Conservation (phyloP, 1,140 invertebrate genomes). For the Euwallacea similis region DNA sequence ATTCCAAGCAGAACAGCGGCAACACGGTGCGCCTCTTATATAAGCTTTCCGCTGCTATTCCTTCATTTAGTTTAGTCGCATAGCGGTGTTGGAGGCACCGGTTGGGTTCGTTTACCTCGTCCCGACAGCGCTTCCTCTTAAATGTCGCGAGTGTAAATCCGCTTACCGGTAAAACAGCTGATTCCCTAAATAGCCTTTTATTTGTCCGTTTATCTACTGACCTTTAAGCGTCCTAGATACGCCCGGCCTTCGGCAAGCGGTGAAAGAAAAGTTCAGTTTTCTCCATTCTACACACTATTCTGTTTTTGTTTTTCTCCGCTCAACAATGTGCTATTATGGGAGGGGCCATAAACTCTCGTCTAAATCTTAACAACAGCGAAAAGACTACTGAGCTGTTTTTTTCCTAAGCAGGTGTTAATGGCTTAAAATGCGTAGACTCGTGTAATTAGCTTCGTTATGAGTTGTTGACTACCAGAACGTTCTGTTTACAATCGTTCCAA, state of each 20-base stretch:
- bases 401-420: background rate
- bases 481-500: no score
- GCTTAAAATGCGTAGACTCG: background rate
- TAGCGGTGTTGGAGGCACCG: background rate
- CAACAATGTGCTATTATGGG: background rate
- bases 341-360: background rate
- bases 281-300: background rate
- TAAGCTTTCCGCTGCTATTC: conserved; percentile 19
- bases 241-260: background rate
- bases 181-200: conserved; percentile 5
- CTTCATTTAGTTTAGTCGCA: conserved; percentile 22
- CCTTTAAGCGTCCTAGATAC: conserved; percentile 3
- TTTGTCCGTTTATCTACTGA: background rate
- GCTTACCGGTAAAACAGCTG: conserved; percentile 27
- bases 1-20: background rate
- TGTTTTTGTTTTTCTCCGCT: background rate
- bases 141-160: conserved; percentile 4
- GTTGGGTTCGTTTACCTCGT: conserved; percentile 13
- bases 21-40: conserved; percentile 29
- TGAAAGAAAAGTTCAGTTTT: background rate
- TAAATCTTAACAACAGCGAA: background rate
- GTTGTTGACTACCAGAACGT: no score
- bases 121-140: background rate
- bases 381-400: background rate
- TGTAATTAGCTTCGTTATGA: background rate